Evolutionary conservation across 2,113 vertebrate species (phyloP).

Genomic region (Lophochroa leadbeateri): DNA sequence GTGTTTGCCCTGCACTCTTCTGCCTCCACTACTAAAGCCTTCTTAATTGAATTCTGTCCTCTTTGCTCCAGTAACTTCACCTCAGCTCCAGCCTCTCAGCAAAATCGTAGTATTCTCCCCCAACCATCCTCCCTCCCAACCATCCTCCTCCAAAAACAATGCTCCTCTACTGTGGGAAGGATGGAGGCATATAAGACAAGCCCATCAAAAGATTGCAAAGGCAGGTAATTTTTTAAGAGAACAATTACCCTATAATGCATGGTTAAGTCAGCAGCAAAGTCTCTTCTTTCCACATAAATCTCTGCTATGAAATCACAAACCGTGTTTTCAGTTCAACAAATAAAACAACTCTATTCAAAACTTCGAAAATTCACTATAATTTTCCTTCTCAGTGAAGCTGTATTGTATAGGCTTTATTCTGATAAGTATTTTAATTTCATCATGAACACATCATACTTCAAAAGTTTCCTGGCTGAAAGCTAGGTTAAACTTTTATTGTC

Average conservation of each 20-base stretch:
- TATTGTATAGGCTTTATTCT: not conserved
- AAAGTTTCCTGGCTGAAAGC: not conserved
- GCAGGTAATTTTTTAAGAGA: not conserved
- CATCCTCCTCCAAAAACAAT: not conserved
- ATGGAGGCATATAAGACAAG: not conserved
- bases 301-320: not conserved
- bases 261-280: not conserved
- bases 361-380: not conserved
- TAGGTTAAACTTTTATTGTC: not conserved
- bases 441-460: not conserved
- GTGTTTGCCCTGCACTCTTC: not conserved
- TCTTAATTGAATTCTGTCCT: not conserved
- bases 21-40: not conserved
- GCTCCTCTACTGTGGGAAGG: not conserved
- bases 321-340: not conserved
- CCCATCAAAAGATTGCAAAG: not conserved
- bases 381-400: not conserved
- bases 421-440: not conserved
- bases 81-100: not conserved
- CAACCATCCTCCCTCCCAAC: not conserved
- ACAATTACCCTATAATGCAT: not conserved
- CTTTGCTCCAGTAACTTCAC: not conserved
- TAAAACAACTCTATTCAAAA: not conserved
- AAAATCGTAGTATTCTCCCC: not conserved
- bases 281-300: not conserved